A percentile compares a stretch with the other conserved stretches of the same genome.
Evolutionary conservation across 2,113 vertebrate species (phyloP).

Genomic region (Dasyornis broadbenti): DNA sequence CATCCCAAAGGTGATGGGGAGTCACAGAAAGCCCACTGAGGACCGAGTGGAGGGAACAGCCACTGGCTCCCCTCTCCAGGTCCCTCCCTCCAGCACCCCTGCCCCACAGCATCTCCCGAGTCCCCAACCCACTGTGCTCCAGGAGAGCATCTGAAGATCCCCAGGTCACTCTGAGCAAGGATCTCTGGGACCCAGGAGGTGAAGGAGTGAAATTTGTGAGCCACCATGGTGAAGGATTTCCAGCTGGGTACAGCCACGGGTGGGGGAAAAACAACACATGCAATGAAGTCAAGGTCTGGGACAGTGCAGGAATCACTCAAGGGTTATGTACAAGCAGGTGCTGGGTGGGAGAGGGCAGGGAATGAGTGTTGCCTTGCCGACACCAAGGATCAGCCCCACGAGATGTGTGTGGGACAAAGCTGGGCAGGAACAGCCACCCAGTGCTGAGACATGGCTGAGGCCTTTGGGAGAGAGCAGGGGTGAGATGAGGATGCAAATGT

Average conservation of each 20-base stretch:
- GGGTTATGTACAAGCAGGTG: constrained; percentile 47
- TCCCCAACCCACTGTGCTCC: not conserved
- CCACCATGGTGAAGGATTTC: not conserved
- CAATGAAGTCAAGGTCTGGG: not conserved
- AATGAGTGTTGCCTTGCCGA: accelerated
- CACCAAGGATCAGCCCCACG: accelerated
- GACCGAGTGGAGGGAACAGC: not conserved
- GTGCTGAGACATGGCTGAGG: not conserved
- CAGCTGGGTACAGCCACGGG: not conserved
- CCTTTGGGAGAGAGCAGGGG: not conserved
- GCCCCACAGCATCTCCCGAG: accelerated
- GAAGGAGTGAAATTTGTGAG: not conserved
- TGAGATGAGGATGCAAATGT: not conserved
- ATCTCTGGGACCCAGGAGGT: not conserved
- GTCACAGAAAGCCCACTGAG: not conserved
- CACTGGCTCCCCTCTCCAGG: not conserved
- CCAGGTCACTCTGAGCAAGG: not conserved
- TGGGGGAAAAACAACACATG: not conserved
- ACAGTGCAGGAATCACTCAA: accelerated
- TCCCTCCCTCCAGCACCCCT: not conserved
- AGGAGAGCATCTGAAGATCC: not conserved
- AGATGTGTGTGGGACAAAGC: not conserved
- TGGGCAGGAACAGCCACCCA: not conserved
- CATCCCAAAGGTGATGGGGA: not conserved
- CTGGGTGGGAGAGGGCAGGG: not conserved